Percentiles rank a stretch among this genome's conserved stretches.
Evolutionary conservation across 2,888 invertebrate genomes (phyloP).

Genomic region (Clostera curtula): DNA sequence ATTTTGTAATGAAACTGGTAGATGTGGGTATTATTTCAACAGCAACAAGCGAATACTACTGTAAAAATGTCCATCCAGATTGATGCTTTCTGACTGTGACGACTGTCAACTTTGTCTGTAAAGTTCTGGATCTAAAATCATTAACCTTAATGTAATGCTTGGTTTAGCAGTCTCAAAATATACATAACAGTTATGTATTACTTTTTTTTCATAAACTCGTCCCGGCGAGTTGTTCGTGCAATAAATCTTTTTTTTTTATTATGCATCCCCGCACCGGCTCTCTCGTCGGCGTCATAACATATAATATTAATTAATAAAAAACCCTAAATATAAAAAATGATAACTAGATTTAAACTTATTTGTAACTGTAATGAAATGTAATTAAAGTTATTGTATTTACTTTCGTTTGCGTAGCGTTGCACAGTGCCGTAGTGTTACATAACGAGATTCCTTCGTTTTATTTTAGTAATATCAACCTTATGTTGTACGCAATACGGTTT

Average conservation of each 20-base stretch:
- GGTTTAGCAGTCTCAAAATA: too few species aligned
- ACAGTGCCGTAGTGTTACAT: slow-evolving; percentile 30
- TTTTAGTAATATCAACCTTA: slow-evolving; percentile 21
- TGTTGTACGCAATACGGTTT: slow-evolving; percentile 12
- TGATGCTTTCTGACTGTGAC: too few species aligned
- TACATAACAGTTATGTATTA: too few species aligned
- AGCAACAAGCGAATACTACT: too few species aligned
- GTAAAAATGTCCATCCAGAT: too few species aligned
- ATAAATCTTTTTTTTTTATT: not conserved
- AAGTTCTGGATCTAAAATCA: too few species aligned
- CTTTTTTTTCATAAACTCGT: too few species aligned
- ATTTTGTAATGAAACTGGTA: too few species aligned
- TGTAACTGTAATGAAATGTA: slow-evolving; percentile 58
- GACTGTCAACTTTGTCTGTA: too few species aligned
- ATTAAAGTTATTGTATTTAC: slow-evolving; percentile 29
- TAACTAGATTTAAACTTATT: slow-evolving; percentile 51
- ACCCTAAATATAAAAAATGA: slow-evolving; percentile 42
- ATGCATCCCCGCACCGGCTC: slow-evolving; percentile 27
- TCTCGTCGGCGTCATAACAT: slow-evolving; percentile 27
- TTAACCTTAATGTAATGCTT: too few species aligned
- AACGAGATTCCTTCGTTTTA: slow-evolving; percentile 29
- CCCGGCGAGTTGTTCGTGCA: too few species aligned
- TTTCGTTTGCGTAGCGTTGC: slow-evolving; percentile 24
- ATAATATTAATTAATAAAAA: slow-evolving; percentile 35
- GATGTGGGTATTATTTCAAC: too few species aligned